Evolutionary conservation across 2,797 vertebrate genomes (phyloP).

Genomic region (Sebastes aleutianus): DNA sequence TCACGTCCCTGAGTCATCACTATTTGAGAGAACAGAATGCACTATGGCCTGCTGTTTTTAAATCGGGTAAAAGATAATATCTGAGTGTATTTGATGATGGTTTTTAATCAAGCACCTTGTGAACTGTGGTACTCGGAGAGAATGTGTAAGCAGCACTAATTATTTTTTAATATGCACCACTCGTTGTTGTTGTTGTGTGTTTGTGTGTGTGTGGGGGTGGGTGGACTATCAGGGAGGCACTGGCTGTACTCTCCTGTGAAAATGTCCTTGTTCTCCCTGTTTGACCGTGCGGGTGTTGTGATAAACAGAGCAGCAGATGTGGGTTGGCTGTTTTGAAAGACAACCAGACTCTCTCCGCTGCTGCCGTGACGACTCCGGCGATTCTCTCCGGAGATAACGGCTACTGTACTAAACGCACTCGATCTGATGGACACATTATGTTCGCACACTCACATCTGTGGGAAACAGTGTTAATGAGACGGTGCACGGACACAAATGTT

Average conservation of each 20-base stretch:
- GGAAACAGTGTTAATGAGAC: not conserved
- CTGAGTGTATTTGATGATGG: not conserved
- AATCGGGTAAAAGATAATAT: not conserved
- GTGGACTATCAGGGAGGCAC: not conserved
- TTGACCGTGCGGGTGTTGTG: slow-evolving; percentile 39
- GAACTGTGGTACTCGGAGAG: not conserved
- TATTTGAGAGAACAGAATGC: not conserved
- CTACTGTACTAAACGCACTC: not conserved
- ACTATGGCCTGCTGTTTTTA: not conserved
- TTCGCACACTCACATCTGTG: not conserved
- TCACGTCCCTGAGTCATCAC: not conserved
- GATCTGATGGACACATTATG: not conserved
- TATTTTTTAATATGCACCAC: not conserved
- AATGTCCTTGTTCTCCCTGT: slow-evolving; percentile 40
- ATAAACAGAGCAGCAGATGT: slow-evolving; percentile 56
- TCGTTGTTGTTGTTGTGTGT: not conserved
- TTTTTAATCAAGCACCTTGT: slow-evolving; percentile 19
- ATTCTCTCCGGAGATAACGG: not conserved
- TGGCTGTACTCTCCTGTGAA: slow-evolving; percentile 23
- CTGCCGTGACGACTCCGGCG: not conserved
- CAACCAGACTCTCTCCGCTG: not conserved
- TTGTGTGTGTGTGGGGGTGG: not conserved
- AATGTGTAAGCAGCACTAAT: not conserved
- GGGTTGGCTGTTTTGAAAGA: slow-evolving; percentile 1
- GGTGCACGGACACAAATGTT: not conserved